Evolutionary conservation across 2,113 vertebrate genomes (phyloP), one percentile per base, ranked within the genome.

Genomic region (Lanius ludovicianus): DNA sequence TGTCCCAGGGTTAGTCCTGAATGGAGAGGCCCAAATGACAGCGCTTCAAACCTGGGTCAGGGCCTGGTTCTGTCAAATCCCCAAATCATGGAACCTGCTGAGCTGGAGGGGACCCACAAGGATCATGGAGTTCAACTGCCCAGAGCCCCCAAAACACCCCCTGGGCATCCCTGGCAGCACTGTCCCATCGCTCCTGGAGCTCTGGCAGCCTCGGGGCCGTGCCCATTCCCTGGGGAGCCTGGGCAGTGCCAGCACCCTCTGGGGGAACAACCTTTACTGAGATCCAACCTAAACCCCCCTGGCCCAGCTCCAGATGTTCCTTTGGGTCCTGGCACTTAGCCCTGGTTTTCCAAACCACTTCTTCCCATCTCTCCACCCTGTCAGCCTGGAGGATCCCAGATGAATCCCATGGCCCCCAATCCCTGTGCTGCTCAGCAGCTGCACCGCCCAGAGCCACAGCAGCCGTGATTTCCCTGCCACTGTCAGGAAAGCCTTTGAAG

Each of bases 281-380:
- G 8, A 23, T 23, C 73, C 53, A 33, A 0, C 63, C 63, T 0
- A 0, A 37, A 0, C 62, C 62, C 22, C 1, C 50, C 53, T 68
- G 62, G 1, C 17, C 0, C 63, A 52, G 53, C 84, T 3, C 46
- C 73, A 44, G 13, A 7, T 7, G 7, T 44, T 31, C 37, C 37
- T 19, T 28, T 28, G 64, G 9, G 1, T 39, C 2, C 73, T 52
- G 46, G 46, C 39, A 41, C 0, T 0, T 1, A 42, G 57, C 21
- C 44, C 33, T 59, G 52, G 7, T n/a, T 88, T 83, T 63, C 57
- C 57, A 83, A 55, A 83, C 23, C 33, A 19, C 6, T 37, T 44
- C 73, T 63, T 60, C 22, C 37, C 63, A 44, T 15, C 46, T 18
- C 27, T 87, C 20, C 27, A 6, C 17, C 21, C 62, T 3, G 0